Percentiles rank a stretch among this genome's conserved stretches.
Conservation (phyloP, 2,888 invertebrate genomes). For the Cephus nigrinus region DNA sequence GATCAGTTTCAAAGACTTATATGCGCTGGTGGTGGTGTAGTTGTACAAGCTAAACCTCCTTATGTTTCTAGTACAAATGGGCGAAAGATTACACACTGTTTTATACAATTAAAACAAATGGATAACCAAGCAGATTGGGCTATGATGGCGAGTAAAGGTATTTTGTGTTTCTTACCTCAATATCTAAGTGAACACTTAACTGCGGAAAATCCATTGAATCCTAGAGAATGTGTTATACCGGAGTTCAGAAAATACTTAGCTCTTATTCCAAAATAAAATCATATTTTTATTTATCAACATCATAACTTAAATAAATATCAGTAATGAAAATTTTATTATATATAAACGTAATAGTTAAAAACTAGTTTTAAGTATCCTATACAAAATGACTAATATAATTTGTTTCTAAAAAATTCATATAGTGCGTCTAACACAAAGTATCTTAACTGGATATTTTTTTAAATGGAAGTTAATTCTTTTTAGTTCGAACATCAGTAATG, state of each 20-base stretch:
- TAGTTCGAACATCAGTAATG: conserved; percentile 19
- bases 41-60: conserved; percentile 69
- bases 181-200: conserved; percentile 73
- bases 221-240: conserved; percentile 54
- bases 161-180: conserved; percentile 75
- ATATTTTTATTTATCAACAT: neutral
- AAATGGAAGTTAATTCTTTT: conserved; percentile 33
- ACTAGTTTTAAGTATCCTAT: neutral
- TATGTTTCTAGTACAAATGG: conserved; percentile 54
- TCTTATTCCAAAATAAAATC: conserved; percentile 51
- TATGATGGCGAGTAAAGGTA: conserved; percentile 69
- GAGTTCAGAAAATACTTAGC: conserved; percentile 61
- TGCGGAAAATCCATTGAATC: conserved; percentile 42
- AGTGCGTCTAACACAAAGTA: neutral
- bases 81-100: conserved; percentile 75
- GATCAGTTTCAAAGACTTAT: conserved; percentile 78
- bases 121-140: conserved; percentile 70
- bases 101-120: conserved; percentile 72
- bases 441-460: conserved; percentile 25
- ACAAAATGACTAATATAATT: neutral
- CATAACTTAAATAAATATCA: conserved; percentile 11
- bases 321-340: conserved; percentile 13
- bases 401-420: neutral
- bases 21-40: conserved; percentile 80
- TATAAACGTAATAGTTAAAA: neutral